Base-by-base conservation (phyloP, 1,140 invertebrate species). In the Pissodes strobi region DNA sequence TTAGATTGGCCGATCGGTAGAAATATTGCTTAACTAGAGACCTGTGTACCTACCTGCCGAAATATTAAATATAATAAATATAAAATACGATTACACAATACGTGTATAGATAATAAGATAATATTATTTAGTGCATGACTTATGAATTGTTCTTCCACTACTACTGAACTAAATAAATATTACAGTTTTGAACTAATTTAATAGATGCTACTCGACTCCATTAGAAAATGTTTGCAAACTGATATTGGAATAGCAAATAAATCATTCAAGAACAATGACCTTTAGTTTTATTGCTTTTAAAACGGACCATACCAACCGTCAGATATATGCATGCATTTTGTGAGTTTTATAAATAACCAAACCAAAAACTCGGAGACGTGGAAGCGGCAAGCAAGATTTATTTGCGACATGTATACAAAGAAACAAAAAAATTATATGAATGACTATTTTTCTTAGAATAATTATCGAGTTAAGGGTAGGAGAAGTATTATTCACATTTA, bases 241-340 rank as follows among this genome's bases (percentile, higher is more conserved):
- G 41, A 48, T 46, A 59, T 48, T 34, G 23, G 56, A 48, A 48
- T 23, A 6, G 1, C 18, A 21, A 34, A 59, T 59, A 59, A 59
- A 59, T 59, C 56, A 59, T 59, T 48, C 56, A 46, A 46, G 56
- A 46, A 59, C 56, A 59, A 59, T 48, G 56, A 59, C 56, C 56
- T 59, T 59, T 59, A 48, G 41, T 59, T 59, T 59, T 59, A 48
- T 34, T 59, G 56, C 27, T 59, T 43, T 45, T 59, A 48, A 59
- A 59, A 59, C 43, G 56, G 56, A 46, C 56, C 46, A 48, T 45
- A 34, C 43, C 53, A 46, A 56, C 56, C 38, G 43, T 59, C 25
- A 34, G 22, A 34, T 59, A 34, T 48, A 34, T 59, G 2, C 48
- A 59, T 59, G 43, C 43, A 59, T 46, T 58, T 59, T 25, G 23